Conservation (phyloP, 2,113 vertebrate genomes). For the Gallinago undulata region DNA sequence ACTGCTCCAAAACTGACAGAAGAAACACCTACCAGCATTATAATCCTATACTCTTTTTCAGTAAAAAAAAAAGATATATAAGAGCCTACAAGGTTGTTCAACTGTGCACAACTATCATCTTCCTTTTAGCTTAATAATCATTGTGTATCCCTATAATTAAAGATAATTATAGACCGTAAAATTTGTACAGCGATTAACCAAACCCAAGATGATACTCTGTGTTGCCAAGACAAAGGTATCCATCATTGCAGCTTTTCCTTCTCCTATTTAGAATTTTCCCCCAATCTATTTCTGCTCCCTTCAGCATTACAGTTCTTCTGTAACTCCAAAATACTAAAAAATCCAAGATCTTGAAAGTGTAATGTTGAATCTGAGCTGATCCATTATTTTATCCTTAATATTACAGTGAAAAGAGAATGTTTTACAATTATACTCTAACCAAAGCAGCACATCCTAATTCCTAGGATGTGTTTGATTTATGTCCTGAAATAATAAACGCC, state of each 20-base stretch:
- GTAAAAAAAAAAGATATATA: conserved; percentile 9
- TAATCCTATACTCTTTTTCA: conserved; percentile 18
- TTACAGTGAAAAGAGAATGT: background rate
- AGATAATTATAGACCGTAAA: conserved; percentile 66
- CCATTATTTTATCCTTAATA: background rate
- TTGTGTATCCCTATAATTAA: conserved; percentile 59
- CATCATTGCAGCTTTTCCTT: background rate
- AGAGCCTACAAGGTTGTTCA: conserved; percentile 16
- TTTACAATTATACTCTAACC: background rate
- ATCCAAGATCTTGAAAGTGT: background rate
- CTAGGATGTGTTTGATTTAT: background rate
- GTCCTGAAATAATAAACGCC: background rate
- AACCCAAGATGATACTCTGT: conserved; percentile 30
- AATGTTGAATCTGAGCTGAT: background rate
- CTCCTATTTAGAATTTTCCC: background rate
- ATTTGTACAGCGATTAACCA: conserved; percentile 55
- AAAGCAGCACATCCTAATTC: background rate
- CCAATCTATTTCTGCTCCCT: background rate
- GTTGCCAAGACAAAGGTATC: conserved; percentile 50
- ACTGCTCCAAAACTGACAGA: background rate
- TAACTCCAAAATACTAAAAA: background rate
- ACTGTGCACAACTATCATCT: conserved; percentile 50
- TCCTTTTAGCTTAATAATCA: conserved; percentile 63
- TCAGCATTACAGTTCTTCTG: background rate
- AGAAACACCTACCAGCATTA: background rate